phyloP scores from a whole-genome alignment of 2,113 vertebrate genomes.

The Brachionichthys hirsutus region DNA sequence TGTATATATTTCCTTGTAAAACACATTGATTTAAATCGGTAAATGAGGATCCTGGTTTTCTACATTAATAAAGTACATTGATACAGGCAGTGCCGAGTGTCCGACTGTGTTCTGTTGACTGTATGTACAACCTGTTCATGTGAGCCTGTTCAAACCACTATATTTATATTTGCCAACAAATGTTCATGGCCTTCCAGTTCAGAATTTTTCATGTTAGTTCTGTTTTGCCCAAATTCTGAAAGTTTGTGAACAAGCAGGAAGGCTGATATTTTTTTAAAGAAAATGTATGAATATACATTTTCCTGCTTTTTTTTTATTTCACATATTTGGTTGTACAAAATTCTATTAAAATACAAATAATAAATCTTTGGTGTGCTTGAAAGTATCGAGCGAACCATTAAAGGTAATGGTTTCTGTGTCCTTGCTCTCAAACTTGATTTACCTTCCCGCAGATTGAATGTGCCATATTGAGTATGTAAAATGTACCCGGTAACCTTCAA shows the following conservation, averaged over 20 bases:
- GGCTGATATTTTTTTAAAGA: constrained; percentile 79
- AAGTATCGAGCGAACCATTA: constrained; percentile 62
- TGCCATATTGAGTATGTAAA: no score
- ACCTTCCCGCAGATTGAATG: no score
- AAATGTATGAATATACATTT: constrained; percentile 68
- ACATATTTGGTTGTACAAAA: constrained; percentile 77
- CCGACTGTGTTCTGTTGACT: constrained; percentile 65
- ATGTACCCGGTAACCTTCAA: no score
- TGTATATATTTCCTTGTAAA: constrained; percentile 80
- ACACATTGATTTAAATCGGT: constrained; percentile 60
- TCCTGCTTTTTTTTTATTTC: constrained; percentile 72
- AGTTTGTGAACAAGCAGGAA: constrained; percentile 73
- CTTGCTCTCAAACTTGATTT: constrained; percentile 3
- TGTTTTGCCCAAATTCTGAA: constrained; percentile 69
- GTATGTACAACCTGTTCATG: constrained; percentile 74
- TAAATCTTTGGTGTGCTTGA: constrained; percentile 63
- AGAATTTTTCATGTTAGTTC: constrained; percentile 65
- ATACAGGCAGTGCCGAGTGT: constrained; percentile 73
- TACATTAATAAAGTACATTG: constrained; percentile 73
- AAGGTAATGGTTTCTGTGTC: constrained; percentile 42
- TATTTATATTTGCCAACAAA: constrained; percentile 85
- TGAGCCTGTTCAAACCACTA: constrained; percentile 80
- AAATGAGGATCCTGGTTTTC: constrained; percentile 71
- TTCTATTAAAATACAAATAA: constrained; percentile 74
- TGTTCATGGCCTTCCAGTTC: constrained; percentile 75